Evolutionary conservation across 2,113 vertebrate genomes (phyloP), one percentile per base, ranked within the genome.

Genomic region (Zapus hudsonius): DNA sequence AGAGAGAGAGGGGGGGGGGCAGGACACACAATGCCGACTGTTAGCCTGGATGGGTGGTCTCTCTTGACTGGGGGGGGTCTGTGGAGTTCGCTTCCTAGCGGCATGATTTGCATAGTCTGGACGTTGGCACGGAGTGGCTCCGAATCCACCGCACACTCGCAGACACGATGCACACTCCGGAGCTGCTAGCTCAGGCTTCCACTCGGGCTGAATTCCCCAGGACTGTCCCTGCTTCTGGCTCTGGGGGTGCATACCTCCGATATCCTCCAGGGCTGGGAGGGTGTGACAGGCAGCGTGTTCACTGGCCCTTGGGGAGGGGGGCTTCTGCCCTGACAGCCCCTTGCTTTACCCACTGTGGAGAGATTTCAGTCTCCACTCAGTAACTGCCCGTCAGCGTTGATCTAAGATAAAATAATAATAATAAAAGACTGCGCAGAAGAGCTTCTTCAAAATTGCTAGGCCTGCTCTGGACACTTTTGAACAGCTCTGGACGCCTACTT

Each of bases 111-210:
- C 82, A 47, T 75, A 59, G 55, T 11, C 47, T 8, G 3, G 31
- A 13, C 33, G 57, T 23, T 36, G 29, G 81, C 69, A 20, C 13
- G 22, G 6, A 33, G 29, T 1, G 8, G 7, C n/a, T 70, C n/a
- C 0, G 31, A 91, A 72, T 55, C 36, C 0, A 11, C 11, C 33
- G 0, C 23, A 47, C 52, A 52, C 7, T 52, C 19, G 52, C 52
- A 52, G 8, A 33, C 42, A 47, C 63, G 5, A 15, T 31, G 66
- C 31, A 69, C 90, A 73, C 92, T 83, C 36, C 59, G 12, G 52
- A 74, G 91, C 63, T 13, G n/a, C 4, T 20, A 91, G 69, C 63
- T 70, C 76, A 9, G 63, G 55, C 88, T 89, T 82, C 93, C 66
- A 70, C 63, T 31, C 57, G 2, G 0, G 70, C 52, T 52, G 52